Conservation (phyloP, 92 coral and sea anemone species). For the Actinostola sp. region DNA sequence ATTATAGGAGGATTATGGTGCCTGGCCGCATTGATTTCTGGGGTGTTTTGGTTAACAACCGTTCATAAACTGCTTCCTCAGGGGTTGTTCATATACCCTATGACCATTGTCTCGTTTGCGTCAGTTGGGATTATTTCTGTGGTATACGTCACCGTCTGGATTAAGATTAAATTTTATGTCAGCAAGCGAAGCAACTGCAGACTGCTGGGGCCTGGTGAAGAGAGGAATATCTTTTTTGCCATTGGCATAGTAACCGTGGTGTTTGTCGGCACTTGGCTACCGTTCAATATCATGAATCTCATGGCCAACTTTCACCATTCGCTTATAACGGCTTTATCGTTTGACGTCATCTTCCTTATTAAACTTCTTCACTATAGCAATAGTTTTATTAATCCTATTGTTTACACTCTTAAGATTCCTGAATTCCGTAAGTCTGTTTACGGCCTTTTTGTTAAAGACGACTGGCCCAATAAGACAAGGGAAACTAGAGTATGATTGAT, state of each 20-base stretch:
- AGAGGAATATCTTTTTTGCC: constrained; percentile 62
- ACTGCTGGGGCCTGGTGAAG: constrained; percentile 33
- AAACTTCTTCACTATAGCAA: constrained; percentile 77
- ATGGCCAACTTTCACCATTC: constrained; percentile 53
- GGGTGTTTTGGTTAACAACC: constrained; percentile 43
- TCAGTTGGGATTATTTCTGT: constrained; percentile 60
- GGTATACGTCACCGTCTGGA: constrained; percentile 65
- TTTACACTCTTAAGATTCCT: constrained; percentile 73
- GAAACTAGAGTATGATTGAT: constrained; percentile 51
- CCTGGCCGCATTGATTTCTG: constrained; percentile 56
- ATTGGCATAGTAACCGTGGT: constrained; percentile 62
- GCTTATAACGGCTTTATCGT: constrained; percentile 31
- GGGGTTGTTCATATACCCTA: constrained; percentile 45
- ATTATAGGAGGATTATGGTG: constrained; percentile 53
- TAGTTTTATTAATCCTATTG: constrained; percentile 76
- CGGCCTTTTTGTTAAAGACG: constrained; percentile 22
- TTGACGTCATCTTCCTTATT: constrained; percentile 55
- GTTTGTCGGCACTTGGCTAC: constrained; percentile 74
- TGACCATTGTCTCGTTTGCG: constrained; percentile 53
- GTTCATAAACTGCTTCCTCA: constrained; percentile 31
- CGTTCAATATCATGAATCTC: constrained; percentile 73
- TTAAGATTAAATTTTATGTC: constrained; percentile 55
- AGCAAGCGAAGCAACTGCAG: constrained; percentile 34
- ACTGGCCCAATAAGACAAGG: constrained; percentile 5
- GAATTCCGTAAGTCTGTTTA: constrained; percentile 67